Evolutionary conservation across 2,113 vertebrate genomes (phyloP).

Genomic region (Xiphophorus hellerii): DNA sequence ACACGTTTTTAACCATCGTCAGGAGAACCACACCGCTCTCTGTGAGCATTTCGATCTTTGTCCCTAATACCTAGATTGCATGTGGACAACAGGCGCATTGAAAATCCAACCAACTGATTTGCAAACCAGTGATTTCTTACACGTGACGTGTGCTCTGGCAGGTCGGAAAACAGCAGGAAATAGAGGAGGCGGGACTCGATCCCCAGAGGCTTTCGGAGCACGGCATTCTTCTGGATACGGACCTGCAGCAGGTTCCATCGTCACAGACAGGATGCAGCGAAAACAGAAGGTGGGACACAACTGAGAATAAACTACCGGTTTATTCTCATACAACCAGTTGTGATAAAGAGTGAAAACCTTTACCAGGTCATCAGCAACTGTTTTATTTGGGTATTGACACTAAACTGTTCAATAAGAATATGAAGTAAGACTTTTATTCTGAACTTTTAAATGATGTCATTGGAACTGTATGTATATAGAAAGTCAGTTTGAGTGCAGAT

Average conservation of each 20-base stretch:
- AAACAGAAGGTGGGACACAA: conserved; percentile 56
- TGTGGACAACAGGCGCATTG: no score
- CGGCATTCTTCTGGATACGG: conserved; percentile 91
- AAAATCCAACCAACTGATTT: no score
- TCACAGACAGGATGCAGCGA: conserved; percentile 6
- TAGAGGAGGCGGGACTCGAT: conserved; percentile 80
- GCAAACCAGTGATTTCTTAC: background rate
- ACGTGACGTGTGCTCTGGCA: conserved; percentile 46
- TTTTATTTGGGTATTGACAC: background rate
- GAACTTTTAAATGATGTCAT: background rate
- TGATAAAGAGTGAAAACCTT: background rate
- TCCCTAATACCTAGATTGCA: no score
- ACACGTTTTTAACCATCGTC: no score
- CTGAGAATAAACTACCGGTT: background rate
- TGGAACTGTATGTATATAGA: no score
- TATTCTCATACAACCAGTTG: background rate
- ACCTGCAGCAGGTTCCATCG: background rate
- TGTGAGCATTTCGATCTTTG: no score
- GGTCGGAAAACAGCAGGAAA: conserved; percentile 85
- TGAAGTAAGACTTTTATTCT: background rate
- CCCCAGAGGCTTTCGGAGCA: conserved; percentile 78
- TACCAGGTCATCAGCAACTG: background rate
- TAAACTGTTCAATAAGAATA: background rate
- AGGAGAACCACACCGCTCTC: no score
- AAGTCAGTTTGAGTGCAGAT: no score